These are phyloP conservation scores for Lasioglossum vierecki DNA, from an alignment of 2,888 invertebrate genomes.

Conservation along the genomic window DNA sequence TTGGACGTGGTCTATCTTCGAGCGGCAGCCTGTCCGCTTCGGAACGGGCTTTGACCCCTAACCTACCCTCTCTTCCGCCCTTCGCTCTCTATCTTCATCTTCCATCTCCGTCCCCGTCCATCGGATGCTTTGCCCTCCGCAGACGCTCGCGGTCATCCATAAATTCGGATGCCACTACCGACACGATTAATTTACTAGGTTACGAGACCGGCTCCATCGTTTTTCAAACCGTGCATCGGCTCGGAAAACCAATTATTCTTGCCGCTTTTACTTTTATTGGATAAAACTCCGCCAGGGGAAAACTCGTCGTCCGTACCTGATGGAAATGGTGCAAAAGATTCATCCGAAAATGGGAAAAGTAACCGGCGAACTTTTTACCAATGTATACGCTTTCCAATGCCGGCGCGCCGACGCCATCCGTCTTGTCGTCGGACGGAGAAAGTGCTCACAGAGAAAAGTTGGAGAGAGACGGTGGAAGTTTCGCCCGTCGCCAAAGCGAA, in stretches of 20 bases:
- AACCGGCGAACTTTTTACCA: conserved; percentile 61
- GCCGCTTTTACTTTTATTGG: conserved; percentile 18
- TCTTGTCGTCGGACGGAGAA: conserved; percentile 59
- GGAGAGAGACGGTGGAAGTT: neutral
- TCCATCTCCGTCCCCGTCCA: neutral
- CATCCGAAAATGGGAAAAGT: conserved; percentile 55
- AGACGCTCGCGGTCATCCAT: conserved; percentile 23
- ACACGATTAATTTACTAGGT: conserved; percentile 35
- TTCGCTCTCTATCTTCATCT: neutral
- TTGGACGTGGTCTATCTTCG: conserved; percentile 53
- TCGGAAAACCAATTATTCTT: conserved; percentile 34
- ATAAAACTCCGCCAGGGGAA: conserved; percentile 14
- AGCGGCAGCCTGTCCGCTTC: neutral
- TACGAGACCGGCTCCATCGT: neutral
- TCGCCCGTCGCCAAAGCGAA: conserved; percentile 27
- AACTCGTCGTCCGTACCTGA: neutral
- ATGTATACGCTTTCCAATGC: conserved; percentile 64
- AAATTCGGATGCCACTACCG: conserved; percentile 24
- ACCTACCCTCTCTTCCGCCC: neutral
- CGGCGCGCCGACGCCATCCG: conserved; percentile 46
- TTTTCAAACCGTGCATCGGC: conserved; percentile 17
- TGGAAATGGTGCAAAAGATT: conserved; percentile 52
- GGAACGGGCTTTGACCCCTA: conserved; percentile 24
- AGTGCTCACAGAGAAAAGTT: conserved; percentile 23
- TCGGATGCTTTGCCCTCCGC: conserved; percentile 13